Conservation (phyloP, 2,113 vertebrate genomes). For the Cepphus grylle region DNA sequence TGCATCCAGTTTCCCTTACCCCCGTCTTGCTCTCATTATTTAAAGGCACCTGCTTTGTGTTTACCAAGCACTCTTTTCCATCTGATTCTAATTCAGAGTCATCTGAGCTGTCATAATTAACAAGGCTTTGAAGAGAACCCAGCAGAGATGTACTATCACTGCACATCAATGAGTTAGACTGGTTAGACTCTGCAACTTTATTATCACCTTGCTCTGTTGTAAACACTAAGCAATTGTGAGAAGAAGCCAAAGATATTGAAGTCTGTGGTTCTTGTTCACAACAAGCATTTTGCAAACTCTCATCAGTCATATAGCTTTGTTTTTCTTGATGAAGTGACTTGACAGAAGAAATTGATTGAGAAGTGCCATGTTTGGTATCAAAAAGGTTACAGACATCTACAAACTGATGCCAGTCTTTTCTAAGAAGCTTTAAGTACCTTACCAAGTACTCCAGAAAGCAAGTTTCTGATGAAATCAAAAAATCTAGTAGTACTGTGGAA, state of each 20-base stretch:
- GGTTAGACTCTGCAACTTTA: neutral
- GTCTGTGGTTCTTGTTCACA: neutral
- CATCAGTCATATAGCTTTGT: neutral
- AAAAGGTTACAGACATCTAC: conserved; percentile 64
- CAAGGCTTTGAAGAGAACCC: conserved; percentile 69
- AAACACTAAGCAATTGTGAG: neutral
- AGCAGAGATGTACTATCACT: neutral
- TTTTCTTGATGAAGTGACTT: neutral
- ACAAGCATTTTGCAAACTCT: neutral
- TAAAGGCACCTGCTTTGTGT: neutral
- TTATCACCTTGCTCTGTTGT: neutral
- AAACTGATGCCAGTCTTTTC: conserved; percentile 79
- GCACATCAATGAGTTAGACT: neutral
- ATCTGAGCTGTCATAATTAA: conserved; percentile 87
- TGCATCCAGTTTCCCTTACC: neutral
- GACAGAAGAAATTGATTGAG: neutral
- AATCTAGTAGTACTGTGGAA: conserved; percentile 88
- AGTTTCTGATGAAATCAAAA: conserved; percentile 93
- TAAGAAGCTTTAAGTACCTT: conserved; percentile 85
- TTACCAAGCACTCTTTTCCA: neutral
- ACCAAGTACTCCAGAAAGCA: conserved; percentile 95
- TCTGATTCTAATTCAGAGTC: conserved; percentile 78
- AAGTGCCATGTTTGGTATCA: neutral
- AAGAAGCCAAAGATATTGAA: neutral
- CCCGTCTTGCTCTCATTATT: neutral